Conservation (phyloP, 2,888 invertebrate genomes). For the Ectobius pallidus region DNA sequence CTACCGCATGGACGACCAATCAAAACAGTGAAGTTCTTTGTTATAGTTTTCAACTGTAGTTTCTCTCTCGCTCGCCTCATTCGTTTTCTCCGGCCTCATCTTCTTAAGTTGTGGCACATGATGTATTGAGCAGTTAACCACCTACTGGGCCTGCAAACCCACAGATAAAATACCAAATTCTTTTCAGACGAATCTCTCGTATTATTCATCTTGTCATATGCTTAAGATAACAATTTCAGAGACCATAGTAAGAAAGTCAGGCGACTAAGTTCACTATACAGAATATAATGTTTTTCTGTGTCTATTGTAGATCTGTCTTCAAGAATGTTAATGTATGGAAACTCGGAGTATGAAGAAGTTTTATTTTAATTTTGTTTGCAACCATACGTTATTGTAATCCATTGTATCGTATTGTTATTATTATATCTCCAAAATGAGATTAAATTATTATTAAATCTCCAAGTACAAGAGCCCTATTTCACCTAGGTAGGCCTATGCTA, state of each 20-base stretch:
- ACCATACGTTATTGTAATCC: no score
- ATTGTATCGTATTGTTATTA: no score
- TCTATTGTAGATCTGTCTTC: background rate
- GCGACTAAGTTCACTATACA: background rate
- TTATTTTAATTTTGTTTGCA: background rate
- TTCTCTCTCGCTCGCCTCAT: background rate
- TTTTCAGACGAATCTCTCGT: conserved; percentile 20
- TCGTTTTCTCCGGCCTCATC: background rate
- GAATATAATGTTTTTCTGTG: background rate
- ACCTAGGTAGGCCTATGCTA: no score
- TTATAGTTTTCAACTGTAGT: conserved; percentile 22
- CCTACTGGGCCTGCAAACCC: conserved; percentile 29
- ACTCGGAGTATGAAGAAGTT: background rate
- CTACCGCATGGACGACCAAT: background rate
- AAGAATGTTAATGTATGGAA: background rate
- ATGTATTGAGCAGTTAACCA: conserved; percentile 36
- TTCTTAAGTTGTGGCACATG: conserved; percentile 23
- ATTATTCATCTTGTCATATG: conserved; percentile 28
- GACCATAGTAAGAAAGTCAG: background rate
- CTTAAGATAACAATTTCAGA: background rate
- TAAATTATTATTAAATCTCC: no score
- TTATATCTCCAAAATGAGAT: no score
- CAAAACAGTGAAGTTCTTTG: background rate
- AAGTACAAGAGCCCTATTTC: no score
- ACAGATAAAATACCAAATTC: conserved; percentile 37